These are phyloP conservation scores for Encarsia formosa DNA, from an alignment of 2,888 invertebrate species.

Conservation along the genomic window DNA sequence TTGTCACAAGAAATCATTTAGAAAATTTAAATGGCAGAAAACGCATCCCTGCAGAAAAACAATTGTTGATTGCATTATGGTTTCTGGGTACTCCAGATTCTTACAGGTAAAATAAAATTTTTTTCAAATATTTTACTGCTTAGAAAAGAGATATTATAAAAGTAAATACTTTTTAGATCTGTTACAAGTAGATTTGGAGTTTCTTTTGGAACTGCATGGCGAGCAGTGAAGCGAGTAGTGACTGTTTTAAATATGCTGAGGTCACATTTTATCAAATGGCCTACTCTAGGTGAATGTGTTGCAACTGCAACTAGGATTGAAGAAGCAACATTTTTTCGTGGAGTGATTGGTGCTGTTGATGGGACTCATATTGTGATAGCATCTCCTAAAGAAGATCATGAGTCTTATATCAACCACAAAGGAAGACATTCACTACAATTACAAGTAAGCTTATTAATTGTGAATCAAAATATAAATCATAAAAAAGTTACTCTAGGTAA, in stretches of 20 bases:
- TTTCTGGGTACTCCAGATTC: no score
- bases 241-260: background rate
- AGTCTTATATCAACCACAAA: background rate
- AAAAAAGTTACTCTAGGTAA: background rate
- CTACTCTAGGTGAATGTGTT: background rate
- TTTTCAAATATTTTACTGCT: background rate
- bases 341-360: background rate
- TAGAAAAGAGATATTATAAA: no score
- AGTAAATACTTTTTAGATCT: background rate
- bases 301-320: background rate
- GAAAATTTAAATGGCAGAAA: background rate
- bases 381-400: background rate
- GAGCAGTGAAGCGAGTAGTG: background rate
- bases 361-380: background rate
- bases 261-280: background rate
- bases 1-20: background rate
- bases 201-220: background rate
- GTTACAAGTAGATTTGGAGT: background rate
- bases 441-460: slow-evolving; percentile 3
- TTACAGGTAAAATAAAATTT: no score
- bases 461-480: background rate
- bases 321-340: background rate
- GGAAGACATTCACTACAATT: background rate
- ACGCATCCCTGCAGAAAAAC: background rate
- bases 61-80: background rate